A percentile compares a stretch with the other conserved stretches of the same genome.
phyloP scores from a whole-genome alignment of 2,888 invertebrate species.

The Sesia bembeciformis region DNA sequence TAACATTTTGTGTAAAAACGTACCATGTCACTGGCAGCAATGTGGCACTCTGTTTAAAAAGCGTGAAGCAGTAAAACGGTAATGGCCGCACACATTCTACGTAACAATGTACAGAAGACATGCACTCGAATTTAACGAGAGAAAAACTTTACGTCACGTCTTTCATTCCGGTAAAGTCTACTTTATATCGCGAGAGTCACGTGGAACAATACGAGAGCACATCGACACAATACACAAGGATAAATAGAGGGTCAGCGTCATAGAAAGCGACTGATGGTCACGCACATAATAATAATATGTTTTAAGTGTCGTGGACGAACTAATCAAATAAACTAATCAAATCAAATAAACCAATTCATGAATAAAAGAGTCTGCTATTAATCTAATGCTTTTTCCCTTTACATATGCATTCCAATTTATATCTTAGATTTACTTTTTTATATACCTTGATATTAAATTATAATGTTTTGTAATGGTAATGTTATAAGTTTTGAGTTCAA shows the following conservation, averaged over 20 bases:
- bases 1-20: neutral
- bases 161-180: conserved; percentile 17
- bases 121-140: conserved; percentile 18
- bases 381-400: too few relatives aligned
- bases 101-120: conserved; percentile 16
- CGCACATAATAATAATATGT: too few relatives aligned
- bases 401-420: too few relatives aligned
- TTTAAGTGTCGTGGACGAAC: too few relatives aligned
- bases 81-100: neutral
- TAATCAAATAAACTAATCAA: too few relatives aligned
- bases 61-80: neutral
- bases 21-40: neutral
- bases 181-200: conserved; percentile 14
- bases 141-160: conserved; percentile 27
- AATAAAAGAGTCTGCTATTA: too few relatives aligned
- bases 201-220: conserved; percentile 24
- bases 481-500: too few relatives aligned
- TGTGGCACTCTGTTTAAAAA: neutral
- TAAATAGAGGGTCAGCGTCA: neutral
- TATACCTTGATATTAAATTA: too few relatives aligned
- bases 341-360: too few relatives aligned
- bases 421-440: too few relatives aligned
- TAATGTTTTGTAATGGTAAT: too few relatives aligned
- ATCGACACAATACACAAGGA: neutral
- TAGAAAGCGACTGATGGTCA: too few relatives aligned